Evolutionary conservation across 2,888 invertebrate genomes (phyloP), one percentile per base, ranked within the genome.

Genomic region (Pyrrhosoma nymphula): DNA sequence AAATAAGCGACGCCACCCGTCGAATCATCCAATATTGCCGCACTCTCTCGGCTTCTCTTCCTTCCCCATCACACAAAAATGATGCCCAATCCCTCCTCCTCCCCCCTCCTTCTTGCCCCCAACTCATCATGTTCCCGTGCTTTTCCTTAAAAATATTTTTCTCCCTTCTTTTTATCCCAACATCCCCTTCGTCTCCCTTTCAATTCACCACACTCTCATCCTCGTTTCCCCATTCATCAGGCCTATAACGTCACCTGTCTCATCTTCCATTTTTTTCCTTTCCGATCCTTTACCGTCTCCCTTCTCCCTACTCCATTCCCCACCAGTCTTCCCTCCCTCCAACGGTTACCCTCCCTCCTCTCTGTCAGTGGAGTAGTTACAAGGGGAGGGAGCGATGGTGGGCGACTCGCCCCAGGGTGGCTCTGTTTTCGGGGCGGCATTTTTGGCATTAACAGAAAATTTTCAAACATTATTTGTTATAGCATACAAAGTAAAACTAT

Each of bases 171-270:
- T n/a, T 30, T 10, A n/a, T 3, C 30, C 82, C 82, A 6, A 26
- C 82, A 60, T 20, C 60, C 20, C 60, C 6, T 60, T 20, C 60
- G 60, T 12, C 16, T 14, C 60, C 60, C 60, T 60, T 60, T 60
- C 60, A 60, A 60, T 60, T 35, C 82, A 82, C 82, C 82, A 35
- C 82, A 35, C 82, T 35, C 30, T 18, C 30, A 18, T 35, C 82
- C 82, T 69, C 69, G 26, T 69, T 69, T 82, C 82, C 82, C 82
- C 82, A 82, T 82, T 82, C 82, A 82, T 82, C 69, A 69, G 69
- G 69, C 69, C 69, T 82, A 69, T 69, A 26, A 69, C 69, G 69
- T 69, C 69, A 82, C 82, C 82, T 82, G 82, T 82, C 82, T 18
- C 82, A 82, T 35, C 82, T 82, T 35, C 82, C 82, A 82, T 82